phyloP scores from a whole-genome alignment of 2,113 vertebrate species.

The Microcebus murinus region DNA sequence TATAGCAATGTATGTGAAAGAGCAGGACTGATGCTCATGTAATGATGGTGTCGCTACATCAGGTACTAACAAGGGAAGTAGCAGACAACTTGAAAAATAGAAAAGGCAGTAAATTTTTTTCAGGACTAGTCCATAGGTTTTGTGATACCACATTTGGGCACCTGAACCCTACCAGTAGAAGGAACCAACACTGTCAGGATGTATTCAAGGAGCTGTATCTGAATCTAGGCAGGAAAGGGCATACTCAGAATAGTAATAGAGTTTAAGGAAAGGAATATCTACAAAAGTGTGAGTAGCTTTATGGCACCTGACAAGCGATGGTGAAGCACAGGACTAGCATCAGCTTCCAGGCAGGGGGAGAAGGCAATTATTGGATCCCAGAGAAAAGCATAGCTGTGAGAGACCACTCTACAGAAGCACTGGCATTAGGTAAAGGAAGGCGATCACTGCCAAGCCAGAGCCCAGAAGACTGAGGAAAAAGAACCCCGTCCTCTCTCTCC shows the following conservation, averaged over 20 bases:
- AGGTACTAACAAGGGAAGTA: not conserved
- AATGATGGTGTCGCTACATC: not conserved
- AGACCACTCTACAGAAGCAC: not conserved
- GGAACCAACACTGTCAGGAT: not conserved
- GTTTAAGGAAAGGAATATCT: not conserved
- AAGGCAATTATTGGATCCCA: not conserved
- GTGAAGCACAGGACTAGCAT: not conserved
- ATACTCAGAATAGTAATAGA: not conserved
- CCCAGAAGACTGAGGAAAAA: not conserved
- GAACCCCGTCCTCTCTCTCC: not conserved
- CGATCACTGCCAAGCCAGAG: not conserved
- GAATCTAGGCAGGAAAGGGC: not conserved
- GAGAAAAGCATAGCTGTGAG: not conserved
- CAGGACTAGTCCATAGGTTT: not conserved
- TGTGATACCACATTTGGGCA: not conserved
- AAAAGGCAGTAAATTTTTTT: not conserved
- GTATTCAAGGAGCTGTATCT: not conserved
- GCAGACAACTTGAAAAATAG: not conserved
- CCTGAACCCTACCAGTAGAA: not conserved
- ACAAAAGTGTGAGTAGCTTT: not conserved
- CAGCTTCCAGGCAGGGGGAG: not conserved
- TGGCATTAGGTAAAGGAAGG: not conserved
- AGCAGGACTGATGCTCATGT: not conserved
- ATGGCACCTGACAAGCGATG: not conserved
- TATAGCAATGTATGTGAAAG: not conserved